phyloP scores from a whole-genome alignment of 2,888 invertebrate species.

The Melanophora roralis region DNA sequence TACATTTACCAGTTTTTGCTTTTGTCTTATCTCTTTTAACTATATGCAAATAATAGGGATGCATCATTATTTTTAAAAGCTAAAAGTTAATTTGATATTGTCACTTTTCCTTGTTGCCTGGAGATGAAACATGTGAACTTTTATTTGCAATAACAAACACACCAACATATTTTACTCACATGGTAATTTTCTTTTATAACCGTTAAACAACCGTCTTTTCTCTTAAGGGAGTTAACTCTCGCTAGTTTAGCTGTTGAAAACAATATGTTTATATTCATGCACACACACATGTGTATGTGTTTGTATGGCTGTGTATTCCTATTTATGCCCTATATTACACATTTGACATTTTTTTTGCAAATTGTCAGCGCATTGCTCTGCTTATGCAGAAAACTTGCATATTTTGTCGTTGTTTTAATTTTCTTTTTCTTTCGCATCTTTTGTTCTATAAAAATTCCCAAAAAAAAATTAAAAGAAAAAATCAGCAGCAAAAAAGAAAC shows the following conservation, averaged over 20 bases:
- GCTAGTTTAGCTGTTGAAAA: conserved; percentile 43
- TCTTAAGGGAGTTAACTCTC: conserved; percentile 50
- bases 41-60: conserved; percentile 46
- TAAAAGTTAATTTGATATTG: conserved; percentile 62
- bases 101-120: conserved; percentile 59
- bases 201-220: conserved; percentile 37
- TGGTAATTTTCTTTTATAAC: conserved; percentile 23
- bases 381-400: conserved; percentile 45
- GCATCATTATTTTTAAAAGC: conserved; percentile 61
- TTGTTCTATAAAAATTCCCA: conserved; percentile 52
- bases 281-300: not conserved
- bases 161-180: not conserved
- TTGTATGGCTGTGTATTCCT: not conserved
- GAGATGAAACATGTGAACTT: conserved; percentile 46
- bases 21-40: conserved; percentile 39
- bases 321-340: not conserved
- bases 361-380: conserved; percentile 36
- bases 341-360: conserved; percentile 30
- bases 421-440: conserved; percentile 48
- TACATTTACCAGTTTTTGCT: not conserved
- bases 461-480: conserved; percentile 23
- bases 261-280: not conserved
- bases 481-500: not conserved
- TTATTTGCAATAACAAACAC: conserved; percentile 41
- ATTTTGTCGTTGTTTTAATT: conserved; percentile 41